phyloP scores from a whole-genome alignment of 1,140 invertebrate species.

The Bombyx mandarina region DNA sequence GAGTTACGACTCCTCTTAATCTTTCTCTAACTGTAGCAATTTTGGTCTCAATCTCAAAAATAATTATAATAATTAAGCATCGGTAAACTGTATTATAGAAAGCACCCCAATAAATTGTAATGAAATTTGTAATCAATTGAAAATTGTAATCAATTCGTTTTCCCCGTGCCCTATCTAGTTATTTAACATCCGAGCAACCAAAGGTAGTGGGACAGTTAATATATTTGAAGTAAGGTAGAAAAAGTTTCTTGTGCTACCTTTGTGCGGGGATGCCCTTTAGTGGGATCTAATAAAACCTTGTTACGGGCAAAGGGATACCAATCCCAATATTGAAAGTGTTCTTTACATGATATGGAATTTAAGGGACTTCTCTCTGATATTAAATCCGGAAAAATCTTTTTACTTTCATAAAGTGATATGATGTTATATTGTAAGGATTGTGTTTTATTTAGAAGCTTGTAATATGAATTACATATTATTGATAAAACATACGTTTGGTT shows the following conservation, averaged over 20 bases:
- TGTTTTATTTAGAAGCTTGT: neutral
- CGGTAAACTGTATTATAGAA: no score
- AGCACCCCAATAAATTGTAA: no score
- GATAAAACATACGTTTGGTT: no score
- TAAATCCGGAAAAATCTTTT: constrained; percentile 61
- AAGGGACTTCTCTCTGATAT: constrained; percentile 62
- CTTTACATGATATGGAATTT: constrained; percentile 68
- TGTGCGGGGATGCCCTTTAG: constrained; percentile 67
- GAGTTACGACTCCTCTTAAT: no score
- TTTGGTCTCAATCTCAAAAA: no score
- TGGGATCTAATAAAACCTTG: constrained; percentile 70
- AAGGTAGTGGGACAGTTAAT: constrained; percentile 64
- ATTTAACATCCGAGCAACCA: constrained; percentile 10
- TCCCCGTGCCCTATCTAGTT: no score
- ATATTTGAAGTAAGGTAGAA: constrained; percentile 68
- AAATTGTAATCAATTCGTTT: no score
- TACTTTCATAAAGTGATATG: constrained; percentile 36
- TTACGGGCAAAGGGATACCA: constrained; percentile 69
- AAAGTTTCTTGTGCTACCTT: constrained; percentile 65
- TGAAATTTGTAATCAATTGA: no score
- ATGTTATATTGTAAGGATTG: constrained; percentile 16
- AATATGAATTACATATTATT: no score
- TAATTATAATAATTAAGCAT: no score
- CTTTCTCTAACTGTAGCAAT: no score
- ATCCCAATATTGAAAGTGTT: constrained; percentile 69